phyloP scores from a whole-genome alignment of 2,888 invertebrate species.

The Mythimna impura region DNA sequence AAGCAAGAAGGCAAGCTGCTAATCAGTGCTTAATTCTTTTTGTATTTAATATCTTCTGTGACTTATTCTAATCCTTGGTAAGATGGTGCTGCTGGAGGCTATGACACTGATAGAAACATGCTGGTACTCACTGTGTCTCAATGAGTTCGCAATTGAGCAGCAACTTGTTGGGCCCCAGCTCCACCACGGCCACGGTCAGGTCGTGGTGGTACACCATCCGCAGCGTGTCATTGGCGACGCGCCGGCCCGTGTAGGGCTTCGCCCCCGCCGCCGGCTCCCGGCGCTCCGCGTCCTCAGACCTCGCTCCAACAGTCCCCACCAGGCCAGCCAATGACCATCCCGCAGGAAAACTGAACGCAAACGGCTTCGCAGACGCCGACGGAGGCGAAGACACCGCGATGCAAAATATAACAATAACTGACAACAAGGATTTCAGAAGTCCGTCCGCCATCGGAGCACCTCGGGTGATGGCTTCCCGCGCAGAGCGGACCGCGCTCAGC shows the following conservation, averaged over 20 bases:
- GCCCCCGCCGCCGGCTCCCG: conserved; percentile 83
- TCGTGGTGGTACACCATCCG: conserved; percentile 95
- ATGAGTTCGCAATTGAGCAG: conserved; percentile 95
- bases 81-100: neutral
- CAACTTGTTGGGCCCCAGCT: conserved; percentile 93
- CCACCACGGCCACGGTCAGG: conserved; percentile 95
- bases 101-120: neutral
- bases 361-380: conserved; percentile 86
- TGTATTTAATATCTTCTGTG: neutral
- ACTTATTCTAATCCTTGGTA: neutral
- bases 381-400: conserved; percentile 87
- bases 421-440: conserved; percentile 83
- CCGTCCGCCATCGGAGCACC: conserved; percentile 85
- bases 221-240: conserved; percentile 92
- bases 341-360: conserved; percentile 86
- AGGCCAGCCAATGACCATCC: conserved; percentile 87
- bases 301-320: conserved; percentile 82
- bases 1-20: neutral
- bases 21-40: neutral
- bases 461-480: conserved; percentile 81
- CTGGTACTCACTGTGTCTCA: conserved; percentile 95
- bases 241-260: conserved; percentile 92
- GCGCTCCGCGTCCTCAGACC: conserved; percentile 78
- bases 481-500: conserved; percentile 83
- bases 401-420: conserved; percentile 84